These are phyloP conservation scores for Orthosia cruda DNA, from an alignment of 2,888 invertebrate genomes.

Conservation along the genomic window DNA sequence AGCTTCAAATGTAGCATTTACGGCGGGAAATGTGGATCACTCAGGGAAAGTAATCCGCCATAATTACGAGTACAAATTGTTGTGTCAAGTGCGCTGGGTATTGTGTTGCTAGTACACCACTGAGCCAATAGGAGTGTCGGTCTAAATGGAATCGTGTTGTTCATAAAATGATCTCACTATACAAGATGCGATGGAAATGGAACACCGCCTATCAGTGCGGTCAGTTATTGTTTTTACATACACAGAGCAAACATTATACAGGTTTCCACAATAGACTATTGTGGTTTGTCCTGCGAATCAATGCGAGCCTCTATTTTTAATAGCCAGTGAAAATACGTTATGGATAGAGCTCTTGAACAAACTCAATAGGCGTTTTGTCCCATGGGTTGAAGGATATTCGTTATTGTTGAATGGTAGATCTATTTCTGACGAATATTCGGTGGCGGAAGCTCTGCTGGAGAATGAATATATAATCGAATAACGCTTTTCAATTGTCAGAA, in stretches of 20 bases:
- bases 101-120: slow-evolving; percentile 45
- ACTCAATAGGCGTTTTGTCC: slow-evolving; percentile 55
- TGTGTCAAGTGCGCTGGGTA: slow-evolving; percentile 46
- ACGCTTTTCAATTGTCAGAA: slow-evolving; percentile 30
- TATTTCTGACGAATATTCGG: slow-evolving; percentile 36
- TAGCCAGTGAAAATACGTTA: slow-evolving; percentile 47
- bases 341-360: slow-evolving; percentile 44
- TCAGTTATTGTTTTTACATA: slow-evolving; percentile 78
- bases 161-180: slow-evolving; percentile 62
- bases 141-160: slow-evolving; percentile 58
- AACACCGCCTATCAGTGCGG: slow-evolving; percentile 73
- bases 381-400: slow-evolving; percentile 46
- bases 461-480: slow-evolving; percentile 47
- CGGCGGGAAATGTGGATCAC: slow-evolving; percentile 33
- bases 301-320: slow-evolving; percentile 58
- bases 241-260: slow-evolving; percentile 58
- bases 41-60: slow-evolving; percentile 45
- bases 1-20: slow-evolving; percentile 43
- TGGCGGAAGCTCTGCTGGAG: slow-evolving; percentile 21
- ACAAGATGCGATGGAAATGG: slow-evolving; percentile 66
- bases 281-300: slow-evolving; percentile 67
- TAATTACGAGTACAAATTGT: slow-evolving; percentile 58
- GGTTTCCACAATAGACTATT: slow-evolving; percentile 67
- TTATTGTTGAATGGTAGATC: slow-evolving; percentile 50
- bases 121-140: slow-evolving; percentile 43